Percentiles rank a stretch among this genome's conserved stretches.
Conservation (phyloP, 1,140 invertebrate species). For the Potamilus streckersoni region DNA sequence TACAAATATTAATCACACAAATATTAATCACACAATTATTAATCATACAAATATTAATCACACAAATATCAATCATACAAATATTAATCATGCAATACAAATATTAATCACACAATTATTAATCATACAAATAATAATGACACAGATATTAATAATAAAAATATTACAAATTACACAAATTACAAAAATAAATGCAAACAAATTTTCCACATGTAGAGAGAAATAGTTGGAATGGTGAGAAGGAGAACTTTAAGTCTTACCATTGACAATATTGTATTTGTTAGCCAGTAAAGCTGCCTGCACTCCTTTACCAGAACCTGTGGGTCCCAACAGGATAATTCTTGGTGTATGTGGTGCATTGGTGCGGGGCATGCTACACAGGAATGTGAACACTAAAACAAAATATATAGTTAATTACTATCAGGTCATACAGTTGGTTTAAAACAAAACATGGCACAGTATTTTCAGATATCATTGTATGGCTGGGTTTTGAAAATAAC, state of each 20-base stretch:
- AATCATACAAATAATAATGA: neutral
- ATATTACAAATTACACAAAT: neutral
- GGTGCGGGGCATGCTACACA: constrained; percentile 58
- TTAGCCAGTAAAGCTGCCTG: constrained; percentile 65
- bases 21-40: no score
- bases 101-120: neutral
- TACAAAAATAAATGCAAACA: neutral
- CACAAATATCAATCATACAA: no score
- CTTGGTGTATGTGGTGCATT: constrained; percentile 65
- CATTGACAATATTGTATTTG: constrained; percentile 68
- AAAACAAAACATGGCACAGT: no score
- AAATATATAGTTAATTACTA: constrained; percentile 1
- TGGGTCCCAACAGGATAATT: constrained; percentile 65
- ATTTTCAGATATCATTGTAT: no score
- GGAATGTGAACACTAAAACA: constrained; percentile 58
- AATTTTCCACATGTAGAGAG: no score
- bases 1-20: neutral
- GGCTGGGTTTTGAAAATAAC: no score
- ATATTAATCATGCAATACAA: neutral
- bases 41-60: no score
- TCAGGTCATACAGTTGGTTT: no score
- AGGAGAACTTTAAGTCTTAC: constrained; percentile 31
- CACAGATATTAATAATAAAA: neutral
- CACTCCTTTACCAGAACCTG: constrained; percentile 65
- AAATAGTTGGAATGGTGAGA: no score